Conservation (phyloP, 2,888 invertebrate species). For the Tanypteryx hageni region DNA sequence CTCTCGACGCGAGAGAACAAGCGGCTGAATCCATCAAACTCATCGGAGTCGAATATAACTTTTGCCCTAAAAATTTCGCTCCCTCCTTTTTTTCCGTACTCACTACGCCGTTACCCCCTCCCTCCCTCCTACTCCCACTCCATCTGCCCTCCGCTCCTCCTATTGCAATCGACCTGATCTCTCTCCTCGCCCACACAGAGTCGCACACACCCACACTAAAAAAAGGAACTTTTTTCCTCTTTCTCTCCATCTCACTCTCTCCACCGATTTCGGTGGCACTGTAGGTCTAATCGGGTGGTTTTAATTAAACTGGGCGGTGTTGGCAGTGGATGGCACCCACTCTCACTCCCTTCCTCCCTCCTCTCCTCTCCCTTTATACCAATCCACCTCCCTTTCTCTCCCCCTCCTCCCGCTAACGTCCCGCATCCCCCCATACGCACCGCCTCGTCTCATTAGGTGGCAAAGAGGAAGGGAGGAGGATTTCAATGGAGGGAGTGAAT, state of each 20-base stretch:
- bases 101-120: not conserved
- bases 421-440: not conserved
- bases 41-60: slow-evolving; percentile 49
- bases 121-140: not conserved
- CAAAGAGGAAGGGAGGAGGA: not conserved
- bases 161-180: not conserved
- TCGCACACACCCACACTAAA: not conserved
- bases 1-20: not conserved
- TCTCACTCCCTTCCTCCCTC: slow-evolving; percentile 1
- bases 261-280: slow-evolving; percentile 41
- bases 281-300: slow-evolving; percentile 60
- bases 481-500: slow-evolving; percentile 3
- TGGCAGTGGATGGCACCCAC: slow-evolving; percentile 53
- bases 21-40: slow-evolving; percentile 40
- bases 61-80: slow-evolving; percentile 28
- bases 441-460: slow-evolving; percentile 48
- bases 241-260: not conserved
- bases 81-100: not conserved
- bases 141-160: not conserved
- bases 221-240: slow-evolving; percentile 4
- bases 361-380: not conserved
- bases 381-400: not conserved
- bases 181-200: not conserved
- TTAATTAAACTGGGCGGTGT: slow-evolving; percentile 56
- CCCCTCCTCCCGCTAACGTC: not conserved